Conservation (phyloP, 2,888 invertebrate genomes). For the Nemapogon koenigi region DNA sequence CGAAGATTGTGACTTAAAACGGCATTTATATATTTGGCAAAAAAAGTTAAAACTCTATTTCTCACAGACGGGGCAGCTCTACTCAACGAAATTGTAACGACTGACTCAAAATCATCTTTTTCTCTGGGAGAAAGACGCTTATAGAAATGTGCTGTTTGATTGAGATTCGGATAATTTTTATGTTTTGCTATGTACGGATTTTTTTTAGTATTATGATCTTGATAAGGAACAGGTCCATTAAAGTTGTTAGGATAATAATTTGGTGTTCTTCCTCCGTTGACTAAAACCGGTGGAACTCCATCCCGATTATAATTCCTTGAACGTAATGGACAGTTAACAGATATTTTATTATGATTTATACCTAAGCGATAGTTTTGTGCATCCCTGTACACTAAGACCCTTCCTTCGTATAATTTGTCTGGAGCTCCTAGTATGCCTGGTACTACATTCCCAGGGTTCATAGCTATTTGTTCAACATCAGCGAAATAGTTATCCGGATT, state of each 20-base stretch:
- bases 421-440: slow-evolving; percentile 57
- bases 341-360: slow-evolving; percentile 24
- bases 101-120: no score
- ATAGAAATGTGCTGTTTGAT: no score
- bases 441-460: slow-evolving; percentile 33
- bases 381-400: slow-evolving; percentile 56
- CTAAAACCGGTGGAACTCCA: slow-evolving; percentile 21
- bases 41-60: no score
- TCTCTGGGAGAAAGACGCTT: no score
- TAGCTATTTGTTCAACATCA: slow-evolving; percentile 57
- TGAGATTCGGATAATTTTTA: no score
- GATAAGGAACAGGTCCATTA: slow-evolving; percentile 27
- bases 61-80: no score
- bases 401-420: slow-evolving; percentile 57
- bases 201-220: no score
- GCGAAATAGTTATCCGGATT: slow-evolving; percentile 56
- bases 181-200: no score
- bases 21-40: no score
- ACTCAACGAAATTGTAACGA: no score
- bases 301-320: slow-evolving; percentile 24
- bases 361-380: slow-evolving; percentile 47
- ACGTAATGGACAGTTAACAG: slow-evolving; percentile 23
- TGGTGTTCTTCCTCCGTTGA: slow-evolving; percentile 23
- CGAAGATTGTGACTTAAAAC: no score
- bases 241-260: slow-evolving; percentile 29